A percentile compares a stretch with the other conserved stretches of the same genome.
These are phyloP conservation scores for Stenchaetothrips biformis DNA, from an alignment of 2,888 invertebrate species.

Conservation along the genomic window DNA sequence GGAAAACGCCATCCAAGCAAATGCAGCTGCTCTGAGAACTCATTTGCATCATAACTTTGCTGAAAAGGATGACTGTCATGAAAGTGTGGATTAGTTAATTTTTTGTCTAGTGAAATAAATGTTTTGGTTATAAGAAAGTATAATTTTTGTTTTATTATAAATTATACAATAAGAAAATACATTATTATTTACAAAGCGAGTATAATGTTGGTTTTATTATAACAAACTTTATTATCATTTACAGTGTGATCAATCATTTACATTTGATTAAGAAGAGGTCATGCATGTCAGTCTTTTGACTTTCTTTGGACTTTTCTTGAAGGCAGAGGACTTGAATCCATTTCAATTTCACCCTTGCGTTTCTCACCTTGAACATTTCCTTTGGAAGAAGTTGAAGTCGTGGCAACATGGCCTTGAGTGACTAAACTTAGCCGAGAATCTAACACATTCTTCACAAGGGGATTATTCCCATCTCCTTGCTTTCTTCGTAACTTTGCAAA, in stretches of 20 bases:
- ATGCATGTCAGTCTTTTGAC: not conserved
- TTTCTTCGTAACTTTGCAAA: not conserved
- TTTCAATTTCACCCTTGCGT: not conserved
- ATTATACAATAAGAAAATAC: no score
- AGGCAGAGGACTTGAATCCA: not conserved
- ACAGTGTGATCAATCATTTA: not conserved
- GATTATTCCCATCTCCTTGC: not conserved
- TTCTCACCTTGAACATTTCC: not conserved
- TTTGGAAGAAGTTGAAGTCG: not conserved
- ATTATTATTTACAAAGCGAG: no score
- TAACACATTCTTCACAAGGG: not conserved
- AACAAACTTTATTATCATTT: not conserved
- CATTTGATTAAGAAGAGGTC: not conserved
- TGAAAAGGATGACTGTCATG: not conserved
- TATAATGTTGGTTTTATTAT: not conserved
- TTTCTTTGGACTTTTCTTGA: not conserved
- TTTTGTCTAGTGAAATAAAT: not conserved
- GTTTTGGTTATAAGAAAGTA: not conserved
- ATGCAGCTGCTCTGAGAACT: not conserved
- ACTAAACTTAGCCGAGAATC: not conserved
- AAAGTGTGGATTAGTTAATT: not conserved
- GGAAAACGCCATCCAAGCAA: not conserved
- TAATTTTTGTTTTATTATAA: no score
- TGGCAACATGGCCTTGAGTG: not conserved
- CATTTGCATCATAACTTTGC: not conserved